Base-by-base conservation (phyloP, 2,113 vertebrate genomes). In the Hemicordylus capensis region DNA sequence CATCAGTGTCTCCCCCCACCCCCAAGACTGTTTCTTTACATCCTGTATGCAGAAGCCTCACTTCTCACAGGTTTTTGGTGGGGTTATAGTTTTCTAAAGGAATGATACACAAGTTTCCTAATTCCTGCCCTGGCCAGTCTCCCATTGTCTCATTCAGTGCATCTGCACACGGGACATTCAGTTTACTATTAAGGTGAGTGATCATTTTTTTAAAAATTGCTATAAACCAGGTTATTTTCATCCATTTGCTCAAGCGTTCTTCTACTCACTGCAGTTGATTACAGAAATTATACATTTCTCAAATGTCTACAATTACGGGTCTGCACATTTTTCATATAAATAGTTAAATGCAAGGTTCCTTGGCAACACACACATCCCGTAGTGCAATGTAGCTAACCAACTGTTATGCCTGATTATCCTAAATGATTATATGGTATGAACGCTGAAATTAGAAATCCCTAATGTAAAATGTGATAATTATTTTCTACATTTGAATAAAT, bases 381-480 rank as follows among this genome's bases (percentile, higher is more conserved):
- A 81, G 11, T 24, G 87, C 9, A 11, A 67, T 83, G 34, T 63
- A 93, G 72, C 56, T 90, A 92, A 67, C 5, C 58, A 81, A 3
- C 20, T 85, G 75, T 93, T 90, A 93, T n/a, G 37, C 89, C 90
- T 91, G 87, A 89, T 92, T 91, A 85, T 77, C 77, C 37, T 87
- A 58, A 94, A 93, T 90, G 90, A 95, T 94, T 92, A 85, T 17
- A 88, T 88, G 81, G 14, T 87, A 86, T 81, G 54, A 91, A 72
- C 78, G 81, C 28, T 93, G 79, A 93, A 95, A 94, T 94, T 89
- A 92, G 76, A 92, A 83, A 89, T 58, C 26, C 17, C 69, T 80
- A 75, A 87, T 87, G 28, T 83, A 91, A 94, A 91, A 89, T 73
- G 31, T 74, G 51, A 91, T 87, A 1, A 91, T 91, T 91, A 89